These are phyloP conservation scores for Lepus europaeus DNA, from an alignment of 2,113 vertebrate genomes.

Conservation along the genomic window DNA sequence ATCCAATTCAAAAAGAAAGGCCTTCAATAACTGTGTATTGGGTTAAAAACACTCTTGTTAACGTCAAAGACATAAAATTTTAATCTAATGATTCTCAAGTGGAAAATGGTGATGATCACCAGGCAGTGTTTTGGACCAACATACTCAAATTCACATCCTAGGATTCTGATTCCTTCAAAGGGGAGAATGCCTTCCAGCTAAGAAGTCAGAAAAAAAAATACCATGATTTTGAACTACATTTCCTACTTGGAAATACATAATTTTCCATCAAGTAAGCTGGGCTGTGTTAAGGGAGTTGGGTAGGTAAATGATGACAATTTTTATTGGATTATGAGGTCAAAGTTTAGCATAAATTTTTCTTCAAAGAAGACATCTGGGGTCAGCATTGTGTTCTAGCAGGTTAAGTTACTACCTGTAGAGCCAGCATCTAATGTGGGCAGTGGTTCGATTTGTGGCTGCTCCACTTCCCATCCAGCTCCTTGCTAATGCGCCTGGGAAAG, in stretches of 20 bases:
- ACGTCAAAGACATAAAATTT: not conserved
- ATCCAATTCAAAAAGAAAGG: not conserved
- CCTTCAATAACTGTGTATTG: not conserved
- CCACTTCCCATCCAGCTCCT: no score
- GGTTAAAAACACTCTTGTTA: not conserved
- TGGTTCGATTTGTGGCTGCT: no score
- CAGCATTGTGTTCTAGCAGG: not conserved
- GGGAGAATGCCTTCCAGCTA: not conserved
- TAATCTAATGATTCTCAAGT: not conserved
- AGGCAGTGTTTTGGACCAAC: not conserved
- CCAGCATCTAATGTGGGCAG: no score
- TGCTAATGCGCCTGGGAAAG: no score
- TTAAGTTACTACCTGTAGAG: no score
- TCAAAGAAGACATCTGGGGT: constrained; percentile 20
- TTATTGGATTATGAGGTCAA: not conserved
- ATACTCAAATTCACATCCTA: not conserved
- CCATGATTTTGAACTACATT: not conserved
- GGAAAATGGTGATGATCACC: not conserved
- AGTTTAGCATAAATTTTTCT: not conserved
- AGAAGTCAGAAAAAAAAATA: not conserved
- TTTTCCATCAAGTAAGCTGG: not conserved
- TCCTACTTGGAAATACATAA: not conserved
- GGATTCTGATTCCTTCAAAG: not conserved
- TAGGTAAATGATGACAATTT: constrained; percentile 13
- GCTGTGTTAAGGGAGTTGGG: not conserved